A percentile compares a stretch with the other conserved stretches of the same genome.
phyloP scores from a whole-genome alignment of 2,113 vertebrate genomes.

The Cheirogaleus medius region DNA sequence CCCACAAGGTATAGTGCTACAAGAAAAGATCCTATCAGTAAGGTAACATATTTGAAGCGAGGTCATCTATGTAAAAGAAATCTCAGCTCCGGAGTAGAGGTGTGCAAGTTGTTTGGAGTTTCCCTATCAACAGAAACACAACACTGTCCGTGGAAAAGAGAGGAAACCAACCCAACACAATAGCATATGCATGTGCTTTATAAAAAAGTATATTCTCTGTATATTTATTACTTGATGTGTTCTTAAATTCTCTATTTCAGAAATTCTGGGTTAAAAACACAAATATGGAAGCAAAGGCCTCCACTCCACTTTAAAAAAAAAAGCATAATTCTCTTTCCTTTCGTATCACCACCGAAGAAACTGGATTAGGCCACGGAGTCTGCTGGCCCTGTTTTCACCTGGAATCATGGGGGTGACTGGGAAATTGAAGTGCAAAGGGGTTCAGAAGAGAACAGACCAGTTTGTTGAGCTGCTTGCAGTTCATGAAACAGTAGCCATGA shows the following conservation, averaged over 20 bases:
- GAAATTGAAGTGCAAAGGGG: conserved; percentile 59
- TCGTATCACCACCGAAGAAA: conserved; percentile 68
- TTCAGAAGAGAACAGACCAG: not conserved
- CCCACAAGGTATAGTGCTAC: conserved; percentile 95
- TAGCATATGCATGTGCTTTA: conserved; percentile 70
- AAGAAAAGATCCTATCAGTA: conserved; percentile 92
- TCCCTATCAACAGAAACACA: conserved; percentile 82
- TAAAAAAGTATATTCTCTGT: conserved; percentile 72
- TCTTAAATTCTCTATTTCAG: conserved; percentile 67
- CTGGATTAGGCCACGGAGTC: conserved; percentile 29
- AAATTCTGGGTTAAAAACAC: conserved; percentile 73
- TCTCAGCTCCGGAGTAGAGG: conserved; percentile 91
- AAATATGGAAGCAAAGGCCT: conserved; percentile 61
- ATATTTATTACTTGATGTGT: conserved; percentile 73
- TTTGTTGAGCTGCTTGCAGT: conserved; percentile 12
- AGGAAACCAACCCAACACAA: conserved; percentile 77
- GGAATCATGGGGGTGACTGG: conserved; percentile 39
- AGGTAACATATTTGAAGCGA: conserved; percentile 92
- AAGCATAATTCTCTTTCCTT: conserved; percentile 56
- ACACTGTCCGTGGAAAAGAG: conserved; percentile 81
- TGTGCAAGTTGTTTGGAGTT: conserved; percentile 90
- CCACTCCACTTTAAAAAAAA: conserved; percentile 31
- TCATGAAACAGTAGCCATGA: conserved; percentile 66
- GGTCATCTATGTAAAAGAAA: conserved; percentile 91
- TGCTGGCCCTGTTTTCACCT: conserved; percentile 62